Conservation (phyloP, 2,113 vertebrate genomes). For the Osmerus eperlanus region DNA sequence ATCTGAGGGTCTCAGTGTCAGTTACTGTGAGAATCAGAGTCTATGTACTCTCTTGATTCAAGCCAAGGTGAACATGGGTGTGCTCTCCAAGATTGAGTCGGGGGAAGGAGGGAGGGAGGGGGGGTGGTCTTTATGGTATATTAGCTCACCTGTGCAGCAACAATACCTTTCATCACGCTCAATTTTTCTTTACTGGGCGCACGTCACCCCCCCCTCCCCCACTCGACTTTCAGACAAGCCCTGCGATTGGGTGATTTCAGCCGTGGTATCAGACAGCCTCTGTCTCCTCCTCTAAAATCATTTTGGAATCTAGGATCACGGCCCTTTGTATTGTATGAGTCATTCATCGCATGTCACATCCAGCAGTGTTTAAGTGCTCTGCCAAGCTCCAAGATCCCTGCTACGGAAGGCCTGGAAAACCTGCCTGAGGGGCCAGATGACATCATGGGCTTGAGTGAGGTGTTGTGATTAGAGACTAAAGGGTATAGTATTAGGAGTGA, state of each 20-base stretch:
- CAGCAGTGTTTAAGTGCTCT: slow-evolving; percentile 13
- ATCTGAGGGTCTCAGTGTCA: slow-evolving; percentile 36
- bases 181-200: slow-evolving; percentile 65
- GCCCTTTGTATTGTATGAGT: slow-evolving; percentile 14
- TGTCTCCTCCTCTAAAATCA: slow-evolving; percentile 51
- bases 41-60: slow-evolving; percentile 37
- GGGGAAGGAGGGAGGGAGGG: slow-evolving; percentile 15
- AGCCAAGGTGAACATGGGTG: slow-evolving; percentile 12
- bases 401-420: slow-evolving; percentile 21
- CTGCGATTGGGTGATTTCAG: slow-evolving; percentile 68
- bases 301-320: background rate
- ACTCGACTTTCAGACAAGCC: slow-evolving; percentile 27
- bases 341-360: slow-evolving; percentile 22
- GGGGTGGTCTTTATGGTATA: slow-evolving; percentile 31
- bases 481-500: slow-evolving; percentile 32
- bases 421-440: slow-evolving; percentile 26
- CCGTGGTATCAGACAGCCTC: slow-evolving; percentile 58
- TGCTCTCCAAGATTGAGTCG: slow-evolving; percentile 10
- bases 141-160: slow-evolving; percentile 75
- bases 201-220: too few species aligned
- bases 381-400: background rate
- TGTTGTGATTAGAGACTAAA: slow-evolving; percentile 37
- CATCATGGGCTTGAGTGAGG: slow-evolving; percentile 28
- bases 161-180: slow-evolving; percentile 66
- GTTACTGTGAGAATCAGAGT: slow-evolving; percentile 36